Percentiles rank a stretch among this genome's conserved stretches.
These are phyloP conservation scores for Plutella xylostella DNA, from an alignment of 2,888 invertebrate species.

Conservation along the genomic window DNA sequence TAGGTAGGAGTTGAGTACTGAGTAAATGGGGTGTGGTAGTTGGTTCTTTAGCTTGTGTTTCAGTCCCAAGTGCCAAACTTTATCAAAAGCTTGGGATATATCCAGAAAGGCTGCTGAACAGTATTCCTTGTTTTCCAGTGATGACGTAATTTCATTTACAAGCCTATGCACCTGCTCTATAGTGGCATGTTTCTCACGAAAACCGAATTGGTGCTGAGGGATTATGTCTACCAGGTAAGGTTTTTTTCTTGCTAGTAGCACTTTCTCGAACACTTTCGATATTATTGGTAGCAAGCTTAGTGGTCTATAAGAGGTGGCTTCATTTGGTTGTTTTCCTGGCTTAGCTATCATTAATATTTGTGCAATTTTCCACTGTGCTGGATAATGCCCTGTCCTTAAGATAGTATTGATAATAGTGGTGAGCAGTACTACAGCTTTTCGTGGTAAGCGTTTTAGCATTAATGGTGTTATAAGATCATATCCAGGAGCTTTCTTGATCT, in stretches of 20 bases:
- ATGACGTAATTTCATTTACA: constrained; percentile 12
- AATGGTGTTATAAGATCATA: not conserved
- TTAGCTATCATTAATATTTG: constrained; percentile 4
- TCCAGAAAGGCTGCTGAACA: constrained; percentile 18
- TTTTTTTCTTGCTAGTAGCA: no score
- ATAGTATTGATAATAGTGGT: not conserved
- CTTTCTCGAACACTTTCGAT: no score
- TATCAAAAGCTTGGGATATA: constrained; percentile 20
- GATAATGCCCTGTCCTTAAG: not conserved
- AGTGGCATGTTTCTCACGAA: no score
- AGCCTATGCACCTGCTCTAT: no score
- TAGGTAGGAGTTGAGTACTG: constrained; percentile 1
- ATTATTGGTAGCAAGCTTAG: no score
- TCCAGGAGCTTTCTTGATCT: not conserved
- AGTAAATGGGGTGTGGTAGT: constrained; percentile 5
- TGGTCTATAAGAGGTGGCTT: no score
- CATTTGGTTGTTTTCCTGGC: not conserved
- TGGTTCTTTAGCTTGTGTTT: constrained; percentile 16
- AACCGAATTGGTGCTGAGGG: no score
- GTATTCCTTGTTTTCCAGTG: constrained; percentile 16
- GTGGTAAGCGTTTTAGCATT: not conserved
- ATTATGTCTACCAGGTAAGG: no score
- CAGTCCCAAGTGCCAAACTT: constrained; percentile 19
- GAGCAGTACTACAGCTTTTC: not conserved
- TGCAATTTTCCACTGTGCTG: constrained; percentile 1